Evolutionary conservation across 1,140 invertebrate genomes (phyloP), one percentile per base, ranked within the genome.

Genomic region (Heliconius eleuchia): DNA sequence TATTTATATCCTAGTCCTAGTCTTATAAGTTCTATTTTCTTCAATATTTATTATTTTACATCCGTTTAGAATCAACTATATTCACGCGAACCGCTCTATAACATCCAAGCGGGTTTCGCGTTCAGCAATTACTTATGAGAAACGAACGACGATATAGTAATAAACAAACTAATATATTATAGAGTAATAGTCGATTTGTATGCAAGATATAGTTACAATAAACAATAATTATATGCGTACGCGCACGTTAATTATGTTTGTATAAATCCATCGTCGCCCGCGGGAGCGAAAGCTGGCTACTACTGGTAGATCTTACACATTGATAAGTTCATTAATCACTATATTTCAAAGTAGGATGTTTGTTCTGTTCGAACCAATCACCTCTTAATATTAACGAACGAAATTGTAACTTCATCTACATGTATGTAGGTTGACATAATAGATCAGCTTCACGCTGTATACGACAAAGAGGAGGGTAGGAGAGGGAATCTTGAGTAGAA

Each of bases 261-360:
- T 82, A 86, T 85, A 86, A 84, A 83, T 81, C 80, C 60, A n/a
- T 66, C 60, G 83, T 82, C 83, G 86, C 85, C 88, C 66, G 83
- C 80, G 88, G 88, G 87, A 87, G 87, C 88, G 89, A 90, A 90
- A 90, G 89, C 80, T 76, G 46, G 76, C 84, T 78, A 88, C 87
- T 84, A 85, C 86, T 78, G 83, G 73, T 39, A 80, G 87, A 86
- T 87, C 79, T 82, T 80, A 81, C 82, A 81, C 83, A 81, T 83
- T 81, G 88, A 90, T 89, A 88, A 83, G 82, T 83, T 87, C 87
- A 88, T 90, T 89, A 87, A 90, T 88, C 87, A 89, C 86, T 82
- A 71, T 57, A 55, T 55, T 60, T 52, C 50, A 55, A 77, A 76
- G 30, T 76, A 74, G 72, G 52, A 79, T 79, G 77, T 84, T 77